Percentiles rank a stretch among this genome's conserved stretches.
Conservation (phyloP, 2,113 vertebrate genomes). For the Pedionomus torquatus region DNA sequence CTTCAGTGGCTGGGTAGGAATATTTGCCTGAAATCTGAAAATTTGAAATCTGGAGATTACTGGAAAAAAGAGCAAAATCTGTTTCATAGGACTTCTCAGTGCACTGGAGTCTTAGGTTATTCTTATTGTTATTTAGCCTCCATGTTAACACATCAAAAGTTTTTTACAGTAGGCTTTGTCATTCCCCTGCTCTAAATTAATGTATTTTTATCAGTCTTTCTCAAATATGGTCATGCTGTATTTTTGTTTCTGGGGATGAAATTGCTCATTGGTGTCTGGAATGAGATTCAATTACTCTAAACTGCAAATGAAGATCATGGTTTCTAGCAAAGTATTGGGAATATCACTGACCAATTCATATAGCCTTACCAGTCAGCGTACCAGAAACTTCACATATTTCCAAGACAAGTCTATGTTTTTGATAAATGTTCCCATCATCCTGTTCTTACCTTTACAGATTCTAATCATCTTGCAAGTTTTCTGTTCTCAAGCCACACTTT, state of each 20-base stretch:
- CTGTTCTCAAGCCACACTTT: neutral
- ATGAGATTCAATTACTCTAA: neutral
- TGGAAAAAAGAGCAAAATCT: neutral
- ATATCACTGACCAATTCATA: neutral
- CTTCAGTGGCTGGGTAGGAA: neutral
- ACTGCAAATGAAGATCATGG: neutral
- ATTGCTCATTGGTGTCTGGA: neutral
- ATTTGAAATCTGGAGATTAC: neutral
- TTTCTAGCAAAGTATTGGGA: neutral
- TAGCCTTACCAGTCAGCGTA: neutral
- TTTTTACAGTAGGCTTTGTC: neutral
- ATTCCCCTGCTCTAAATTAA: neutral
- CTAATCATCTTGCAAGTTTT: neutral
- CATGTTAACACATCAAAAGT: neutral
- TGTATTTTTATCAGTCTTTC: neutral
- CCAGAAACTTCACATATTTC: neutral
- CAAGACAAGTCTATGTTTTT: neutral
- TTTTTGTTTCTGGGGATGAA: neutral
- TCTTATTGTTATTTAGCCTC: neutral
- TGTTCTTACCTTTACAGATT: neutral
- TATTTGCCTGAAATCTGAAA: neutral
- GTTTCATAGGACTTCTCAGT: neutral
- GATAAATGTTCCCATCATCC: rapidly evolving
- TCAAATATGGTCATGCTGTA: neutral
- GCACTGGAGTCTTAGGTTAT: neutral